Evolutionary conservation across 1,140 invertebrate genomes (phyloP).

Genomic region (Megalopta genalis): DNA sequence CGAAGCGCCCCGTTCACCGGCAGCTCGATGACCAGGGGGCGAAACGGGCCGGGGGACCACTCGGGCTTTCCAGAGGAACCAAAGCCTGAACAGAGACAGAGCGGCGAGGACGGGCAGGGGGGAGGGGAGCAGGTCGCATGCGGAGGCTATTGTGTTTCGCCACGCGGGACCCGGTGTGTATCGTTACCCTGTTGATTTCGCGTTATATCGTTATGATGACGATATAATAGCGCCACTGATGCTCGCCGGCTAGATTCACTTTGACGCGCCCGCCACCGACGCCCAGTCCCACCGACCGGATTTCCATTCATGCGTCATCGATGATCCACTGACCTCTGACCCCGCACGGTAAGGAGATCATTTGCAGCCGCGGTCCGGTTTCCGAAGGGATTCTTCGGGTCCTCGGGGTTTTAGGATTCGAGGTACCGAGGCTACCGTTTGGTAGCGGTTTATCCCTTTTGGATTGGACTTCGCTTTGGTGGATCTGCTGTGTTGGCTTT

Average conservation of each 20-base stretch:
- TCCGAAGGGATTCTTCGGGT: too few species aligned
- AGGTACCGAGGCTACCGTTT: too few species aligned
- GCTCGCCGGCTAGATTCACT: slow-evolving; percentile 69
- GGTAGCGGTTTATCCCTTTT: too few species aligned
- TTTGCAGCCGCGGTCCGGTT: too few species aligned
- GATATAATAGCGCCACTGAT: slow-evolving; percentile 77
- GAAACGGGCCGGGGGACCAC: slow-evolving; percentile 24
- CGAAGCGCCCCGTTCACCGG: slow-evolving; percentile 17
- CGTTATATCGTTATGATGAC: slow-evolving; percentile 80
- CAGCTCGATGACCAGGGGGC: slow-evolving; percentile 9
- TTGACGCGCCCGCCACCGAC: slow-evolving; percentile 59
- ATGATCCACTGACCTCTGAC: not conserved
- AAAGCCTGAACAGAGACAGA: slow-evolving; percentile 13
- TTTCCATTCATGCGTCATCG: not conserved
- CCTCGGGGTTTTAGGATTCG: too few species aligned
- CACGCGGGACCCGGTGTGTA: slow-evolving; percentile 71
- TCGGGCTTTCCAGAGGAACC: slow-evolving; percentile 13
- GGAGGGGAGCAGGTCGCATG: slow-evolving; percentile 41
- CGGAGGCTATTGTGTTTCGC: slow-evolving; percentile 72
- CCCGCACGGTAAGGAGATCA: too few species aligned
- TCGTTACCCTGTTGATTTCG: slow-evolving; percentile 79
- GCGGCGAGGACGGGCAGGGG: slow-evolving; percentile 3
- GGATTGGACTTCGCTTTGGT: too few species aligned
- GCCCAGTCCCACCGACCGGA: not conserved
- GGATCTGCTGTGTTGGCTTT: too few species aligned